Base-by-base conservation (phyloP, 1,140 invertebrate genomes). In the Temnothorax curvispinosus region DNA sequence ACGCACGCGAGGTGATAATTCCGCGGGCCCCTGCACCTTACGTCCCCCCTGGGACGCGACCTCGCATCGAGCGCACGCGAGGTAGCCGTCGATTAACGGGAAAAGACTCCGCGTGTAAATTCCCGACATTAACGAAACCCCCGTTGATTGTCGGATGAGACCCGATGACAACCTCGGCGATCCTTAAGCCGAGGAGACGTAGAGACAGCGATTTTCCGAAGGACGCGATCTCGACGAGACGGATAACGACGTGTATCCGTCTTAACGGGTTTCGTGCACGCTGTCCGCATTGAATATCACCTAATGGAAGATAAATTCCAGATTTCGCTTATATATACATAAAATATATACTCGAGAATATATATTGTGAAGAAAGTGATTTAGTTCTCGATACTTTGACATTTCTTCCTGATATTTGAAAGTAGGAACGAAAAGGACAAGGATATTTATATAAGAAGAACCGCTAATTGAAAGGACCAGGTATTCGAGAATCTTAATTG, bases 1-100 rank as follows among this genome's bases (percentile, higher is more conserved):
- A 58, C 41, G 64, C 75, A 64, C 64, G 64, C 64, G 64, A 81
- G 76, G 32, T 27, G 65, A 60, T 80, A 81, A 85, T 77, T 64
- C 44, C 13, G 27, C 71, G 15, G 38, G 1, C 13, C 9, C 38
- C 15, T 9, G 27, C 27, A 1, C 27, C 27, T 27, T 27, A 27
- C 21, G n/a, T 8, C 32, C 32, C 60, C 13, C 58, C 58, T 21
- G 13, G 9, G 13, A 72, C 21, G 67, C 67, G 69, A 50, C 80
- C 80, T 84, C 80, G 64, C 27, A 27, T 0, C 64, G 69, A 74
- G 50, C 50, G 13, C 41, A 84, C 71, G 80, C 67, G 35, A 82
- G n/a, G 69, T 60, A 72, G 32, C 13, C 27, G 67, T 4, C 80
- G 69, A 84, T 84, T 84, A 84, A 84, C 80, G 69, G 54, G 38